Base-by-base conservation (phyloP, 1,140 invertebrate species). In the Cepaea nemoralis region DNA sequence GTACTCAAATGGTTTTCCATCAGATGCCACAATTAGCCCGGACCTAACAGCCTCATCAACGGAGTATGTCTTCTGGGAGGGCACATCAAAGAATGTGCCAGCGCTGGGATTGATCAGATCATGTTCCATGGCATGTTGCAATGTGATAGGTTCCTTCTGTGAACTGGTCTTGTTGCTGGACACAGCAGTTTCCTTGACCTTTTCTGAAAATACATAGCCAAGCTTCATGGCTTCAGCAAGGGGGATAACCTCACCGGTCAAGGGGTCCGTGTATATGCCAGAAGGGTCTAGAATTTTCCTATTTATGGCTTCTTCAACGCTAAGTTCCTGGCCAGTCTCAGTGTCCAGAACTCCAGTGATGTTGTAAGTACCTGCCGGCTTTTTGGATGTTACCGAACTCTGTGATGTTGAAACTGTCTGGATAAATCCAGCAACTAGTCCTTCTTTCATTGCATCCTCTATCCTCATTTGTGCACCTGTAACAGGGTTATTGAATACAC, bases 261-360 rank as follows among this genome's bases (percentile, higher is more conserved):
- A 93, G n/a, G 95, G 94, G 92, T 99, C 97, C 24, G 94, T 81
- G 80, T 85, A 87, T 77, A 86, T 86, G n/a, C 89, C 89, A 67
- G 87, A 84, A 37, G 87, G 87, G 82, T 90, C 88, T 42, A 93
- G 85, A 45, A 92, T 85, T 16, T 90, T 87, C 71, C 76, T 87
- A 24, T 88, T 81, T 27, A 93, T 74, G 16, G 92, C 92, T 50
- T 89, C 86, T 35, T 85, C 83, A 50, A 88, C 85, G 82, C 75
- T 82, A 6, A 91, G 67, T 50, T 86, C 80, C 35, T 77, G 80
- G 12, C 86, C 86, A 42, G 77, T 77, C 16, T 97, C 31, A 97
- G 92, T 39, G 96, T 98, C 93, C 96, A 94, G 6, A 96, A 97
- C 92, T 95, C 97, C 59, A 94, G 93, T 86, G 97, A 90, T 87